Base-by-base conservation (phyloP, 2,113 vertebrate genomes). In the Ceyx margarethae region DNA sequence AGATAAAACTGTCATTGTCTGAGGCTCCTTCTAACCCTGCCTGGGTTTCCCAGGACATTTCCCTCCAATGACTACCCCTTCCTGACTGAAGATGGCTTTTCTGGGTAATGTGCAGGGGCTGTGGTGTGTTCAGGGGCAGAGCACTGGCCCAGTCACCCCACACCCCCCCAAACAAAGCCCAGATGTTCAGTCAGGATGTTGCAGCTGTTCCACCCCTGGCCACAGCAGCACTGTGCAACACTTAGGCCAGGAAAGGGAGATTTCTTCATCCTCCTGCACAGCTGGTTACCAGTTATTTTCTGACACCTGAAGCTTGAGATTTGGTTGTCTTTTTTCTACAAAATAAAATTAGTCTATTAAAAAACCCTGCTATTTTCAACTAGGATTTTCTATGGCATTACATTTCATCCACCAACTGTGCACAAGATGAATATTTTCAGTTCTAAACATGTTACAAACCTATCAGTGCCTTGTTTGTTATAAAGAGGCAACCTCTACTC, bases 111-210 rank as follows among this genome's bases (percentile, higher is more conserved):
- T 64, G 26, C 17, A 62, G 46, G 67, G 29, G 26, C 26, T 3
- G 3, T 66, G 79, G 21, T 3, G 16, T 62, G 33, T 35, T 83
- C 40, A 82, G 86, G 80, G 76, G 46, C 76, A 88, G 33, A 85
- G 43, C n/a, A 61, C 11, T 87, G 72, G 42, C 65, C n/a, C 57
- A 33, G 16, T 76, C 35, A 43, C 43, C 76, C 58, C 54, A 60
- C 21, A 21, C 11, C 60, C 33, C 15, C 40, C 71, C 60, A 73
- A n/a, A 73, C 46, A 68, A 48, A 69, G 74, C 19, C 60, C 68
- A 67, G 13, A 21, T 74, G 74, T 88, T 81, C 60, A 60, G 79
- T 64, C 92, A 89, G 91, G 88, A 93, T 90, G 80, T 94, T 93
- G 93, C 94, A 95, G 95, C 90, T 95, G 92, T 83, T 93, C 50